Evolutionary conservation across 2,113 vertebrate genomes (phyloP).

Genomic region (Nothoprocta perdicaria): DNA sequence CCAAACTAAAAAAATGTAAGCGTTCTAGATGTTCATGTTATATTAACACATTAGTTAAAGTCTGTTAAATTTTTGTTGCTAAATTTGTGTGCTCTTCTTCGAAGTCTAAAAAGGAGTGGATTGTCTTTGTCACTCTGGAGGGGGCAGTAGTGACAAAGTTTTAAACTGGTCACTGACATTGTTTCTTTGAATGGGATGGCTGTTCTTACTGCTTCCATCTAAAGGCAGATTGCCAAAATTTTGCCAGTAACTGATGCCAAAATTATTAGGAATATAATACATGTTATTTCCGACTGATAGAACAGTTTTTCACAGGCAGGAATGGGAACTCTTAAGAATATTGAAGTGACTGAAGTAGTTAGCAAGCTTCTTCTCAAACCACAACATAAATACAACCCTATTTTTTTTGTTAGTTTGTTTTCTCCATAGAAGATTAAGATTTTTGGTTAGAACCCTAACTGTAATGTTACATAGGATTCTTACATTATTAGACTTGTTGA

Average conservation of each 20-base stretch:
- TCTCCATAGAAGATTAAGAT: neutral
- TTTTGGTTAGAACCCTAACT: neutral
- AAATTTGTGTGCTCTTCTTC: neutral
- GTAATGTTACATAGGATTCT: neutral
- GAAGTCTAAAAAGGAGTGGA: rapidly evolving
- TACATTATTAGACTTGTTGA: neutral
- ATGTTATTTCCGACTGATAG: rapidly evolving
- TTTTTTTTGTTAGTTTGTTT: too few relatives aligned
- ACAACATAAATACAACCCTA: neutral
- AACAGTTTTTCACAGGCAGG: neutral
- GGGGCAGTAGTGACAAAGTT: slow-evolving; percentile 52
- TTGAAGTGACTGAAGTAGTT: neutral
- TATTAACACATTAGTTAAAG: neutral
- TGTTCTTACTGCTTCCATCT: neutral
- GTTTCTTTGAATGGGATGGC: neutral
- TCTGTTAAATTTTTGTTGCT: neutral
- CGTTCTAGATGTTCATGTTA: neutral
- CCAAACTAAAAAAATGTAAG: neutral
- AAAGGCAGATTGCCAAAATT: neutral
- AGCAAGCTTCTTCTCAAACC: neutral
- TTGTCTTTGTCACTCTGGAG: slow-evolving; percentile 5
- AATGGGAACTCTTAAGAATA: neutral
- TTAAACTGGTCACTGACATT: neutral
- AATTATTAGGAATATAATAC: neutral
- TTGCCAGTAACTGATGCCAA: neutral